These are phyloP conservation scores for Oriolus oriolus DNA, from an alignment of 2,113 vertebrate species.

Conservation along the genomic window DNA sequence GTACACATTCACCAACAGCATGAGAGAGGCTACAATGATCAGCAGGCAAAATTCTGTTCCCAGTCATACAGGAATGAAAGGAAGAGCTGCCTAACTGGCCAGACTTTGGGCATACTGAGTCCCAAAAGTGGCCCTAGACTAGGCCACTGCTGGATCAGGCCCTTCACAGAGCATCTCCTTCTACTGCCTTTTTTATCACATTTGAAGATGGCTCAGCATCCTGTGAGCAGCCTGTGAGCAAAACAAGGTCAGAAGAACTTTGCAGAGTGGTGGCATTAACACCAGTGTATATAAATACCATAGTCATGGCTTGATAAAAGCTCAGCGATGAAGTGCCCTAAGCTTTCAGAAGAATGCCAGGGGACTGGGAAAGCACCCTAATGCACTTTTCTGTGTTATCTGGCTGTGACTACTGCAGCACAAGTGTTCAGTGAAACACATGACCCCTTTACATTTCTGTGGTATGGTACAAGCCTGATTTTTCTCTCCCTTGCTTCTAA, in stretches of 20 bases:
- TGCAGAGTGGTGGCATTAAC: not conserved
- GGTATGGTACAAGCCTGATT: not conserved
- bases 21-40: accelerated
- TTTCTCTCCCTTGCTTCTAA: not conserved
- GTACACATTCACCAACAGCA: not conserved
- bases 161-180: not conserved
- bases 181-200: not conserved
- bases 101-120: not conserved
- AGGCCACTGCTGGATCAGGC: not conserved
- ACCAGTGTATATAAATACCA: not conserved
- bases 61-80: not conserved
- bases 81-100: not conserved
- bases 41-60: not conserved
- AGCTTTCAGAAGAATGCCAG: not conserved
- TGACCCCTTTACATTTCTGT: not conserved
- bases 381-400: not conserved
- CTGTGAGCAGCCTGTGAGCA: not conserved
- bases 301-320: not conserved
- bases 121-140: not conserved
- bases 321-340: not conserved
- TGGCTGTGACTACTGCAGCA: not conserved
- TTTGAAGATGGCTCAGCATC: not conserved
- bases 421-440: not conserved
- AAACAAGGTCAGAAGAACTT: not conserved
- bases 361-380: not conserved